These are phyloP conservation scores for Ptyas mucosa DNA, from an alignment of 2,113 vertebrate genomes.

Conservation along the genomic window DNA sequence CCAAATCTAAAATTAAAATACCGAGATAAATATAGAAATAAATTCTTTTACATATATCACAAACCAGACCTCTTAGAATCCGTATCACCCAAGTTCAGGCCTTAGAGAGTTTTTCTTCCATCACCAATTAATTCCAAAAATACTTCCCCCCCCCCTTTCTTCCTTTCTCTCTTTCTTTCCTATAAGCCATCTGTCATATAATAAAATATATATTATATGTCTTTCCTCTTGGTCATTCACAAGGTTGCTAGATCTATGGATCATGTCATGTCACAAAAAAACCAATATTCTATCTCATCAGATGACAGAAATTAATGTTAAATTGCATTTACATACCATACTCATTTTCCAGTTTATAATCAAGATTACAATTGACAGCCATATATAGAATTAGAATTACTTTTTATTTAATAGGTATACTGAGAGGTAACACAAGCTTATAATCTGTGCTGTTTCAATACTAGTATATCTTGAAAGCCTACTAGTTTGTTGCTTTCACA, in stretches of 20 bases:
- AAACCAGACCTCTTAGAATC: neutral
- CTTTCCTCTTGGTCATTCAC: neutral
- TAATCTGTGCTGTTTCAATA: neutral
- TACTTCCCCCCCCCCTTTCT: too few relatives aligned
- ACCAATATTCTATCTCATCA: neutral
- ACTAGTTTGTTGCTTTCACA: neutral
- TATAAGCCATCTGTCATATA: neutral
- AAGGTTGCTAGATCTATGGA: neutral
- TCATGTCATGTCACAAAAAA: neutral
- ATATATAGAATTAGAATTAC: neutral
- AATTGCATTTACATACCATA: neutral
- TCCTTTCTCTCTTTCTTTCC: neutral
- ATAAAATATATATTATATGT: neutral
- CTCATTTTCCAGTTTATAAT: neutral
- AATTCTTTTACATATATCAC: neutral
- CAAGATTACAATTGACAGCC: neutral
- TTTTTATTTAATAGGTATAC: neutral
- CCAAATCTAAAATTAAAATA: conserved; percentile 74
- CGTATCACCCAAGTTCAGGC: neutral
- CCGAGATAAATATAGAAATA: neutral
- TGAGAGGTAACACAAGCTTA: neutral
- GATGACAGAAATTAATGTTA: neutral
- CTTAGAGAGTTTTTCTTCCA: neutral
- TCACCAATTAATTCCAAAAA: neutral
- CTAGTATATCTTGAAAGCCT: neutral